A percentile compares a stretch with the other conserved stretches of the same genome.
Conservation (phyloP, 2,113 vertebrate genomes). For the Setophaga coronata region DNA sequence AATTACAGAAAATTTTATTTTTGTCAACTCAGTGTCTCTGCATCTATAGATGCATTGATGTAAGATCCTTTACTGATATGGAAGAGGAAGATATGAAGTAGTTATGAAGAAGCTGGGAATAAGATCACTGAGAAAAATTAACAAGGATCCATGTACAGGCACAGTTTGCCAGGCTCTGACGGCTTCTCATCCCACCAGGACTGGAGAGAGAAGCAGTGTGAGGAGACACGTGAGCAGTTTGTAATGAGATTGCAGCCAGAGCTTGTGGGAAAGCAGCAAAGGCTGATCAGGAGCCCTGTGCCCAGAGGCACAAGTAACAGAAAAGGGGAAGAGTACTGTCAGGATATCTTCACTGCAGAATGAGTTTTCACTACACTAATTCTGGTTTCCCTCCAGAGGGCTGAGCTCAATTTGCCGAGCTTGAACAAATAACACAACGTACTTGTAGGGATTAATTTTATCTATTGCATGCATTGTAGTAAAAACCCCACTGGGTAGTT, state of each 20-base stretch:
- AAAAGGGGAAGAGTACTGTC: background rate
- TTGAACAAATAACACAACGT: background rate
- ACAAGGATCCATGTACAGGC: accelerated
- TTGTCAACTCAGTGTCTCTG: background rate
- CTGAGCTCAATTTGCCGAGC: slow-evolving; percentile 35
- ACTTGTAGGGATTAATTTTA: slow-evolving; percentile 59
- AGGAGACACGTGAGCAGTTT: background rate
- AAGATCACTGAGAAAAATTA: background rate
- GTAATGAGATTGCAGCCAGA: background rate
- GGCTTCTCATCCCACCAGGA: background rate
- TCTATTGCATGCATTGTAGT: slow-evolving; percentile 35
- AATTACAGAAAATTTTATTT: background rate
- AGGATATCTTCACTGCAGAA: background rate
- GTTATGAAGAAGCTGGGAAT: background rate
- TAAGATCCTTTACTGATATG: background rate
- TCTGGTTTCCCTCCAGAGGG: background rate
- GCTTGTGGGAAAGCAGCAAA: background rate
- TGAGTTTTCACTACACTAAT: slow-evolving; percentile 15
- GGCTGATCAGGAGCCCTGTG: background rate
- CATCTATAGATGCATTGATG: background rate
- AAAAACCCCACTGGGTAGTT: slow-evolving; percentile 36
- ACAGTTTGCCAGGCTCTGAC: background rate
- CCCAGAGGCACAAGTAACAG: background rate
- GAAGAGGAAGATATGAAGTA: background rate
- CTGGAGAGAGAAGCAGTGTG: background rate